phyloP scores from a whole-genome alignment of 2,113 vertebrate genomes.

The Hippocampus zosterae region DNA sequence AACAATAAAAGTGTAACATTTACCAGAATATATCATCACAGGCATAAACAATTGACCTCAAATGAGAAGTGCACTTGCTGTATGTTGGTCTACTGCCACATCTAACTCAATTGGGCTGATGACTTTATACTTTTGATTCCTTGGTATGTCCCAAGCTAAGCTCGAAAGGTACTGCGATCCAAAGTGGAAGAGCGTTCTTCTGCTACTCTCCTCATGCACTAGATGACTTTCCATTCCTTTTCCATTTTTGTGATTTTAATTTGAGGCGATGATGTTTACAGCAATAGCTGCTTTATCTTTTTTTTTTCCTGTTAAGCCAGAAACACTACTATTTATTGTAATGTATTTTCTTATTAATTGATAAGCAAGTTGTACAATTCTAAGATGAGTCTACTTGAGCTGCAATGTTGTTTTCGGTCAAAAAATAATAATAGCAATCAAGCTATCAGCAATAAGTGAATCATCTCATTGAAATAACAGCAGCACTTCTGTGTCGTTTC shows the following conservation, averaged over 20 bases:
- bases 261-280: slow-evolving; percentile 53
- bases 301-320: slow-evolving; percentile 32
- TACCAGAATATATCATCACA: slow-evolving; percentile 11
- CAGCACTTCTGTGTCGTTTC: slow-evolving; percentile 52
- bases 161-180: slow-evolving; percentile 25
- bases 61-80: slow-evolving; percentile 10
- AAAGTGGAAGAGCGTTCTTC: not conserved
- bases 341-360: slow-evolving; percentile 25
- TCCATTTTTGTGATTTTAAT: slow-evolving; percentile 20
- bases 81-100: slow-evolving; percentile 15
- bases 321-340: slow-evolving; percentile 66
- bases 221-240: slow-evolving; percentile 12
- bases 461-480: slow-evolving; percentile 58
- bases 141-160: slow-evolving; percentile 6
- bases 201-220: slow-evolving; percentile 19
- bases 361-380: slow-evolving; percentile 32
- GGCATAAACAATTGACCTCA: slow-evolving; percentile 17
- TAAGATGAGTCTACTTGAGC: slow-evolving; percentile 23
- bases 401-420: not conserved
- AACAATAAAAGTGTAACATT: slow-evolving; percentile 11
- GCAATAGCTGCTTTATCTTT: slow-evolving; percentile 39
- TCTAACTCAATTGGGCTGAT: not conserved
- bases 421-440: not conserved
- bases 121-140: slow-evolving; percentile 5
- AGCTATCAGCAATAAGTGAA: slow-evolving; percentile 54